Evolutionary conservation across 2,797 vertebrate genomes (phyloP).

Genomic region (Masticophis lateralis): DNA sequence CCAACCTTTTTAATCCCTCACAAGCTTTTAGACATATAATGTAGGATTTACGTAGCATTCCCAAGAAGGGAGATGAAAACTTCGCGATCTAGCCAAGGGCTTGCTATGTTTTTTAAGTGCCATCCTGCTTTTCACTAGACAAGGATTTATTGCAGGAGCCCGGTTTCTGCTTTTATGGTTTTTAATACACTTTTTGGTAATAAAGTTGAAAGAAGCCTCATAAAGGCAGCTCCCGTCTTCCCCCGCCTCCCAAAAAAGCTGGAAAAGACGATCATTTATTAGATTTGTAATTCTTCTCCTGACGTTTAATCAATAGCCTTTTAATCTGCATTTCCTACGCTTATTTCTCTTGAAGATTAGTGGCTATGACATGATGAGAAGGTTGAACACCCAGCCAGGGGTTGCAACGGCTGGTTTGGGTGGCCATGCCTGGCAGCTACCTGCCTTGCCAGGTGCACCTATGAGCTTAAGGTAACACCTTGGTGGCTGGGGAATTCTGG

Average conservation of each 20-base stretch:
- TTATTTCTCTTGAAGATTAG: slow-evolving; percentile 61
- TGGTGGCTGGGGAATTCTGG: neutral
- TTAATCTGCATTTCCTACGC: slow-evolving; percentile 58
- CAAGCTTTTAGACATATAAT: neutral
- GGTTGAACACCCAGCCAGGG: neutral
- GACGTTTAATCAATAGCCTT: slow-evolving; percentile 66
- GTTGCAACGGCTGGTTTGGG: neutral
- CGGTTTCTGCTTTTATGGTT: slow-evolving; percentile 31
- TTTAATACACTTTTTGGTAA: slow-evolving; percentile 66
- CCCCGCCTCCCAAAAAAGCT: neutral
- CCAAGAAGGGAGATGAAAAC: neutral
- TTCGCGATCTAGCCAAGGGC: neutral
- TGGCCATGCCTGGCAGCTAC: slow-evolving; percentile 1
- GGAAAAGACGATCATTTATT: slow-evolving; percentile 61
- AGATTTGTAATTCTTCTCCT: slow-evolving; percentile 62
- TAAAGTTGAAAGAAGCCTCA: slow-evolving; percentile 59
- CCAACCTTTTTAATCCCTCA: neutral
- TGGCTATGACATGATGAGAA: slow-evolving; percentile 49
- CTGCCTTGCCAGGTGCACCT: neutral
- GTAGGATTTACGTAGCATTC: neutral
- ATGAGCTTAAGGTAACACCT: neutral
- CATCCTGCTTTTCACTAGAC: neutral
- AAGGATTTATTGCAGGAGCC: slow-evolving; percentile 7
- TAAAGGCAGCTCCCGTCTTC: slow-evolving; percentile 46
- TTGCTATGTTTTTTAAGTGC: neutral